phyloP scores from a whole-genome alignment of 2,888 invertebrate species.

The Cantharis lateralis region DNA sequence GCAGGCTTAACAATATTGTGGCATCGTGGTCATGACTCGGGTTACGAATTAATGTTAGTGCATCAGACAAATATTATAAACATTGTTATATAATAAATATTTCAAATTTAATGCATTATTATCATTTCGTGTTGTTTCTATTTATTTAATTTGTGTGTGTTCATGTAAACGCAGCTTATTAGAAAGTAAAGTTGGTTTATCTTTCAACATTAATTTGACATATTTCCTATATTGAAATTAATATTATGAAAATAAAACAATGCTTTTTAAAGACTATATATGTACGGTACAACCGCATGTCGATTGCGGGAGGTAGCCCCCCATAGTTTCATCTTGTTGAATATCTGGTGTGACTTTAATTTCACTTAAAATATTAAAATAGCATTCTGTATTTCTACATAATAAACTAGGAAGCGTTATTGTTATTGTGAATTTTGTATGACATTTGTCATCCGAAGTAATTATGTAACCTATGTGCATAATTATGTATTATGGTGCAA shows the following conservation, averaged over 20 bases:
- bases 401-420: constrained; percentile 19
- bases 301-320: constrained; percentile 39
- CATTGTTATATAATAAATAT: background rate
- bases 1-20: too few relatives aligned
- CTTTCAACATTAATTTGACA: background rate
- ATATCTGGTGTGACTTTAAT: constrained; percentile 34
- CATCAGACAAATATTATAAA: background rate
- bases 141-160: background rate
- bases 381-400: constrained; percentile 31
- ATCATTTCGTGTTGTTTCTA: background rate
- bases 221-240: background rate
- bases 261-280: constrained; percentile 11
- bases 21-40: too few relatives aligned
- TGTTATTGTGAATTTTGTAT: constrained; percentile 13
- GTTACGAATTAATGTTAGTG: too few relatives aligned
- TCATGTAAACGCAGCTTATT: background rate
- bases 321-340: constrained; percentile 36
- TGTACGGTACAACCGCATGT: constrained; percentile 36
- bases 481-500: background rate
- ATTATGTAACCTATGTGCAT: constrained; percentile 8
- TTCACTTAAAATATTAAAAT: constrained; percentile 35
- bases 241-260: constrained; percentile 18
- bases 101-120: background rate
- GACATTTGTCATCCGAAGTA: constrained; percentile 8
- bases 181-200: background rate